phyloP scores from a whole-genome alignment of 2,888 invertebrate species.

The Habrosyne pyritoides region DNA sequence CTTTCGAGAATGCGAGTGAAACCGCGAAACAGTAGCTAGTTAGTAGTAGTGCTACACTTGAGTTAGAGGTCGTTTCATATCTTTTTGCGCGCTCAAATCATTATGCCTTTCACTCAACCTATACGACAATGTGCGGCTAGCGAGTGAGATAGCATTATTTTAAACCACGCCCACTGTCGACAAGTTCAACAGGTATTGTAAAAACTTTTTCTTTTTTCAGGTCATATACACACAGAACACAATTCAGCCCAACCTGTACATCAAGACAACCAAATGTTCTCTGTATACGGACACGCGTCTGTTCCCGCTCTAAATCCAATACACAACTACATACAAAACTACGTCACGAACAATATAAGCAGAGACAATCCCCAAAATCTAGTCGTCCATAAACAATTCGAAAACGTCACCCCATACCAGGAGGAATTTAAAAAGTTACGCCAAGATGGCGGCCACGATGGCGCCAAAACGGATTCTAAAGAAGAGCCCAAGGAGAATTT shows the following conservation, averaged over 20 bases:
- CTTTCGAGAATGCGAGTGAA: no score
- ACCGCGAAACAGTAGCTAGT: no score
- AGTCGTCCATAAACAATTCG: conserved; percentile 67
- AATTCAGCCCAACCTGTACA: conserved; percentile 42
- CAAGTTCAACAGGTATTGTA: neutral
- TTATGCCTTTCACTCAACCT: no score
- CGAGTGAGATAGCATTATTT: no score
- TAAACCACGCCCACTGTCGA: no score
- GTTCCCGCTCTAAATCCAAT: conserved; percentile 54
- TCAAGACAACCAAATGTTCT: conserved; percentile 56
- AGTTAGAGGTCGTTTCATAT: no score
- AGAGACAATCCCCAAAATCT: conserved; percentile 74
- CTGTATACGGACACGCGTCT: conserved; percentile 56
- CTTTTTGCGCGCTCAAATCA: no score
- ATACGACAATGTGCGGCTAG: no score
- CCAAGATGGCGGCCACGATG: conserved; percentile 40
- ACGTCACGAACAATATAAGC: conserved; percentile 28
- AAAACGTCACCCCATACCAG: conserved; percentile 57
- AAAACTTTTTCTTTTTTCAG: conserved; percentile 49
- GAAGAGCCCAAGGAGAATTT: conserved; percentile 72
- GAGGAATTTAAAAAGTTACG: conserved; percentile 62
- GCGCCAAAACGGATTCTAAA: conserved; percentile 44
- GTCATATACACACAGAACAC: conserved; percentile 50
- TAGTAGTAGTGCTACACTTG: no score
- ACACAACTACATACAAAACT: conserved; percentile 63